Percentiles rank a stretch among this genome's conserved stretches.
phyloP scores from a whole-genome alignment of 1,140 invertebrate genomes.

The Oscheius sp. region DNA sequence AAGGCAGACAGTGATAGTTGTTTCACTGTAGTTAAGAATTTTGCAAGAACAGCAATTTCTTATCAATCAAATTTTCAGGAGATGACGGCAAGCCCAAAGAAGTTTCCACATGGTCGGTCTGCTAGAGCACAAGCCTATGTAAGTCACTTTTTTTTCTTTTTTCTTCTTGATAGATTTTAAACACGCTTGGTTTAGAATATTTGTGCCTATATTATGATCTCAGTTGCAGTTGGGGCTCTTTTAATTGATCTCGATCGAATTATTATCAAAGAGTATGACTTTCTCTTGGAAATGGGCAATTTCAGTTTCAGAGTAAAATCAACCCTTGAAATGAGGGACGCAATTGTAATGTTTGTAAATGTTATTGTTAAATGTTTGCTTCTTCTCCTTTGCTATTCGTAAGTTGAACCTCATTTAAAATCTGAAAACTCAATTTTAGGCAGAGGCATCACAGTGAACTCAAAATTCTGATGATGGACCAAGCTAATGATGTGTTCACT shows the following conservation, averaged over 20 bases:
- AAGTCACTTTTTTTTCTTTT: background rate
- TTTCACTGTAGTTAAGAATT: no score
- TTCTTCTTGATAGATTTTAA: background rate
- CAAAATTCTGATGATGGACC: conserved; percentile 17
- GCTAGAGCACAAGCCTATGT: background rate
- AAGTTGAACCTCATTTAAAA: background rate
- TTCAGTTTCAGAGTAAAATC: conserved; percentile 7
- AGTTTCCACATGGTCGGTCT: conserved; percentile 14
- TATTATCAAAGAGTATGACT: background rate
- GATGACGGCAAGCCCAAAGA: background rate
- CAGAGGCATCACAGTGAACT: conserved; percentile 5
- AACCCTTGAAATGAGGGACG: background rate
- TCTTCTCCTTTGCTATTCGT: background rate
- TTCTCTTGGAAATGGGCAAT: background rate
- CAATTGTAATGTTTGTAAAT: background rate
- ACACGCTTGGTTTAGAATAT: background rate
- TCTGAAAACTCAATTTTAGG: background rate
- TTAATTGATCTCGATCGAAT: conserved; percentile 15
- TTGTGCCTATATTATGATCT: conserved; percentile 13
- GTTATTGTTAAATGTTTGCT: background rate
- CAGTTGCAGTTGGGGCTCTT: conserved; percentile 2
- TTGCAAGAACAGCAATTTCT: background rate
- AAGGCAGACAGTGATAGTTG: no score
- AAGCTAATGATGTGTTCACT: conserved; percentile 14
- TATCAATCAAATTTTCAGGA: background rate